Base-by-base conservation (phyloP, 1,140 invertebrate genomes). In the Spodoptera frugiperda region DNA sequence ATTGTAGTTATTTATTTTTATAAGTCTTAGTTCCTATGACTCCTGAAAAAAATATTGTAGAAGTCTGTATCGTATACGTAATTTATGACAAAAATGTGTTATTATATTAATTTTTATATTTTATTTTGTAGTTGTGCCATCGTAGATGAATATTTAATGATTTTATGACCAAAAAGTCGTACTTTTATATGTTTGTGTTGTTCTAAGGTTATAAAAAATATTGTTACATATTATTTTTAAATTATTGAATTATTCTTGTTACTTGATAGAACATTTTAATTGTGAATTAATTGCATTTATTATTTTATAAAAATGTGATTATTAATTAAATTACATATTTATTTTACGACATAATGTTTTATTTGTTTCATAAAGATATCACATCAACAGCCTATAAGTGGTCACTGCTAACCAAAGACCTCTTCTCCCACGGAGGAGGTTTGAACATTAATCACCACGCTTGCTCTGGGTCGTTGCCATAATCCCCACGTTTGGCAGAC, bases 91-190 rank as follows among this genome's bases (percentile, higher is more conserved):
- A 39, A 39, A 39, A 61, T 17, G 33, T 61, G n/a, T 25, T 44
- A 8, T 61, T 12, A 30, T 57, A 57, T 25, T 59, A 46, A 48
- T 25, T 25, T 30, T 54, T 71, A 1, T 57, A 57, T 71, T 70
- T 21, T 68, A 68, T 53, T 51, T 30, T n/a, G 21, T 73, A 73
- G 55, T n/a, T 49, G 71, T 73, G 71, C 71, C 71, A 73, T 73
- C 17, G 44, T 73, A 73, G 71, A 61, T 49, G 15, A 48, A 49
- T 61, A 49, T 61, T 33, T n/a, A 44, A 19, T 30, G 49, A 49
- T 61, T 49, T 21, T 21, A 19, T 61, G 61, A 49, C 55, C 71
- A 61, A 73, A 73, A 59, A 73, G 4, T 15, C 15, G 3, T 9
- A 12, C 19, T 57, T 57, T 14, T 57, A 57, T 14, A 67, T 49